phyloP scores from a whole-genome alignment of 2,888 invertebrate species.

The Synergus umbraculus region DNA sequence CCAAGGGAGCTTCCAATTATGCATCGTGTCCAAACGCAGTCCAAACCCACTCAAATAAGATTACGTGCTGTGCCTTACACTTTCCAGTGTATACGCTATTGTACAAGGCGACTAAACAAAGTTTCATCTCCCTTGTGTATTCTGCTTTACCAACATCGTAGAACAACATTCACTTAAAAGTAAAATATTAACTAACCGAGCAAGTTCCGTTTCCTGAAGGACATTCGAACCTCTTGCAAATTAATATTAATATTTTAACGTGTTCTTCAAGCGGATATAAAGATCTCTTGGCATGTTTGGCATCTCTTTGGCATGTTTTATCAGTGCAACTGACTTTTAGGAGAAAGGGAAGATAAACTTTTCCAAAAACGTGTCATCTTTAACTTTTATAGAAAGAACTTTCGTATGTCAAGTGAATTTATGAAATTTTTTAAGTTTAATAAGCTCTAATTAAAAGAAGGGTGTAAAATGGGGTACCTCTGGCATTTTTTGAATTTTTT shows the following conservation, averaged over 20 bases:
- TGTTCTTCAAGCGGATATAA: not conserved
- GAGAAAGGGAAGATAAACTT: not conserved
- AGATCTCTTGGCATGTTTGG: too few species aligned
- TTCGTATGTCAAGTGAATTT: too few species aligned
- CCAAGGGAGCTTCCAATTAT: slow-evolving; percentile 37
- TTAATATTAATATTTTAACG: slow-evolving; percentile 10
- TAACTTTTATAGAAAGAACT: too few species aligned
- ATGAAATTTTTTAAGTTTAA: too few species aligned
- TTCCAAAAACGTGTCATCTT: too few species aligned
- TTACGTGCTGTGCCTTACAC: slow-evolving; percentile 36
- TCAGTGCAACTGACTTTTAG: not conserved
- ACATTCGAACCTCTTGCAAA: slow-evolving; percentile 20
- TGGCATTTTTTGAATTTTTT: too few species aligned
- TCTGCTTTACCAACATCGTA: slow-evolving; percentile 35
- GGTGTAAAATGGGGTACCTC: too few species aligned
- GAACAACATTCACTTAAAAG: slow-evolving; percentile 38
- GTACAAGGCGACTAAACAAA: slow-evolving; percentile 41
- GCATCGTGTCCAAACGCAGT: slow-evolving; percentile 39
- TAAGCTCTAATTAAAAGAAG: too few species aligned
- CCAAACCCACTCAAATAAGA: slow-evolving; percentile 40
- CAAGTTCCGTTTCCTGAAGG: slow-evolving; percentile 7
- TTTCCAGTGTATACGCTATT: slow-evolving; percentile 30
- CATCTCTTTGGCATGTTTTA: not conserved
- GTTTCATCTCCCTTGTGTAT: slow-evolving; percentile 37
- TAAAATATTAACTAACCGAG: slow-evolving; percentile 38